These are phyloP conservation scores for Liposcelis brunnea DNA, from an alignment of 2,888 invertebrate genomes.

Conservation along the genomic window DNA sequence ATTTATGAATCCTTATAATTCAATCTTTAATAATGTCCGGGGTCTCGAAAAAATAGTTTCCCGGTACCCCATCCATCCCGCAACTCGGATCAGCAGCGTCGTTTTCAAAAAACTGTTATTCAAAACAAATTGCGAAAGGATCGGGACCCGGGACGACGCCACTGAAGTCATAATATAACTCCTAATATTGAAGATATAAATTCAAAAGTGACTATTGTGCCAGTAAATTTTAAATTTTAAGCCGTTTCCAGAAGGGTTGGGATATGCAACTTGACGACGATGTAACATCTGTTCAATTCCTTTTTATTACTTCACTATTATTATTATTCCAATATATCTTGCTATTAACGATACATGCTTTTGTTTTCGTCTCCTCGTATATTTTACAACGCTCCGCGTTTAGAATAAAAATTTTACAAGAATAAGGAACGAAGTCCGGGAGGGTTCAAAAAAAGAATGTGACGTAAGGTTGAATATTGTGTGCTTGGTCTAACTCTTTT, in stretches of 20 bases:
- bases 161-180: constrained; percentile 4
- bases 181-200: constrained; percentile 9
- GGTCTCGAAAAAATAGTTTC: too few species aligned
- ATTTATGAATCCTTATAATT: too few species aligned
- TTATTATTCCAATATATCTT: constrained; percentile 8
- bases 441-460: background rate
- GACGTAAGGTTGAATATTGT: background rate
- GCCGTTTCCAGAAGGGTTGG: too few species aligned
- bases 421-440: background rate
- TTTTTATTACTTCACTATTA: constrained; percentile 8
- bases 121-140: background rate
- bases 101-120: background rate
- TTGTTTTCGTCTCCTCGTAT: too few species aligned
- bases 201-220: constrained; percentile 5
- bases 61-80: too few species aligned
- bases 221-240: constrained; percentile 7
- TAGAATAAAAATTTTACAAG: too few species aligned
- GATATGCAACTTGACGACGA: background rate
- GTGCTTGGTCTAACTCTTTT: too few species aligned
- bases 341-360: too few species aligned
- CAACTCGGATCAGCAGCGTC: too few species aligned
- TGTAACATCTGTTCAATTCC: constrained; percentile 9
- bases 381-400: too few species aligned
- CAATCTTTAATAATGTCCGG: too few species aligned
- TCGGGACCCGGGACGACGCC: background rate